Base-by-base conservation (phyloP, 2,888 invertebrate species). In the Spodoptera littoralis region DNA sequence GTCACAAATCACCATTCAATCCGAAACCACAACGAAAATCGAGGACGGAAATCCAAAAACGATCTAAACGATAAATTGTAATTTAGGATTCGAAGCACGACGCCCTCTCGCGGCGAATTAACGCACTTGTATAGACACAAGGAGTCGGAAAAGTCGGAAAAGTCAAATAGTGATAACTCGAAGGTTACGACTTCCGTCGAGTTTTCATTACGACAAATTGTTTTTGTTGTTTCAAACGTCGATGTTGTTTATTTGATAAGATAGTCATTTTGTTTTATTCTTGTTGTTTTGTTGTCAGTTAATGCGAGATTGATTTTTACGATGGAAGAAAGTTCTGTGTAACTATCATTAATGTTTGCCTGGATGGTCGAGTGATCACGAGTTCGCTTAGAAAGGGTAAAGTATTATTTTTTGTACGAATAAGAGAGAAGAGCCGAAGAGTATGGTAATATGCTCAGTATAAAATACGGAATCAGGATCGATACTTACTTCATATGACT, bases 61-160 rank as follows among this genome's bases (percentile, higher is more conserved):
- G 54, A 41, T 62, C 9, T 46, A 27, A 49, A 48, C 65, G 54
- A 65, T 59, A 65, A 63, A 65, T 63, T 77, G 63, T 41, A 50
- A 70, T 65, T 65, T 57, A 2, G 42, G 48, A 65, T 62, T 70
- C 45, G 52, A 59, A 48, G 57, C 36, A 22, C 45, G 50, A 60
- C 42, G 48, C 43, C 36, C 46, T 11, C 42, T 52, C 13, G 46
- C 45, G 56, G 58, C 18, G 52, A 59, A 73, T 70, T 56, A 56
- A 30, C 24, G 48, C 44, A 54, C 47, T 55, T 22, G 22, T n/a
- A 51, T 65, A 43, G 41, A 22, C 44, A 65, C 4, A 18, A 53
- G 45, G 50, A 27, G 27, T 45, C 42, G 22, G 44, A 2, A 58
- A 63, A 27, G 27, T 45, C 42, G 22, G 44, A 2, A 58, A 63